Evolutionary conservation across 2,113 vertebrate genomes (phyloP), one percentile per base, ranked within the genome.

Genomic region (Psettodes erumei): DNA sequence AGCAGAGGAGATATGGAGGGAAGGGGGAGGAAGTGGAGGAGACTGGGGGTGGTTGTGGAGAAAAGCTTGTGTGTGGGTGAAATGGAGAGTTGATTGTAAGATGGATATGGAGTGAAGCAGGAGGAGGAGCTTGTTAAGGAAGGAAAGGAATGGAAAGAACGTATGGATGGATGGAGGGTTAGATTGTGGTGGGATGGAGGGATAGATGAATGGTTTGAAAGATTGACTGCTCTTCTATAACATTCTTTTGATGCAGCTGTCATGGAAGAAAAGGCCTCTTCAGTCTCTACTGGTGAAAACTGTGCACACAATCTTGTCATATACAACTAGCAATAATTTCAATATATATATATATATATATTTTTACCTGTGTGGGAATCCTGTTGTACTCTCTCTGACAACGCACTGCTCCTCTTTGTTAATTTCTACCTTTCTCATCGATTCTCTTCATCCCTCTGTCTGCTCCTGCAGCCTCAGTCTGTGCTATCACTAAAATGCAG

Each of bases 401-500:
- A 60, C 45, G n/a, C 16, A 55, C 65, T 68, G 50, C 70, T 65
- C 73, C 50, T 70, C 55, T 68, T 30, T 77, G 28, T 51, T 73
- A 75, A 77, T 85, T 83, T 81, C 38, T 79, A 65, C 77, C 55
- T 76, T 56, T 74, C 71, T 83, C 79, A 75, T 85, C 19, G 59
- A 62, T 82, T 71, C 47, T 67, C 75, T 73, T 48, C 74, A 77
- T 82, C 76, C 79, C 64, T 77, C 69, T 80, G 76, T 83, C 79
- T 87, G 66, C 85, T 79, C 69, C 73, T 85, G 77, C 84, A 82
- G 85, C 77, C 70, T 81, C 84, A 58, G 81, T 80, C 82, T 88
- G 79, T 87, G 87, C 79, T 82, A 74, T 89, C 82, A 83, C 71
- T 84, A 72, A 89, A 91, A 81, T 81, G 82, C 90, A 91, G 78